Percentiles rank a stretch among this genome's conserved stretches.
phyloP scores from a whole-genome alignment of 2,888 invertebrate species.

The Copidosoma aretas region DNA sequence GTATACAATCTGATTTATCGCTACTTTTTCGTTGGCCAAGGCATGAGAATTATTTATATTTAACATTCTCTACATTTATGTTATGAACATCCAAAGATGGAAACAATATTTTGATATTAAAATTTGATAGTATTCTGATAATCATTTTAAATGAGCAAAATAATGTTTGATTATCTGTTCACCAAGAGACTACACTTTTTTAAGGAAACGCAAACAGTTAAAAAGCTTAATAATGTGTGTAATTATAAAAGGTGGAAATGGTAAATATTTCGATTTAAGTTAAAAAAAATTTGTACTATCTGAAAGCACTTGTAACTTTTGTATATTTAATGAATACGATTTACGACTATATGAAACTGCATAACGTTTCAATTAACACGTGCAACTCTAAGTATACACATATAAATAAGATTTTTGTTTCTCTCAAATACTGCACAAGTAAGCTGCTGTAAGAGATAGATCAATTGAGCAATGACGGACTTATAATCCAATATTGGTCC shows the following conservation, averaged over 20 bases:
- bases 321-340: conserved; percentile 38
- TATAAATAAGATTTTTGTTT: conserved; percentile 9
- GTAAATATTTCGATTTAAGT: conserved; percentile 41
- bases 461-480: not conserved
- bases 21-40: conserved; percentile 25
- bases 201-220: conserved; percentile 22
- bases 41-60: conserved; percentile 28
- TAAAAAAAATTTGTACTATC: conserved; percentile 31
- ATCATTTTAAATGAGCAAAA: conserved; percentile 28
- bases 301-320: conserved; percentile 38
- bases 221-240: conserved; percentile 35
- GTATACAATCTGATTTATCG: conserved; percentile 31
- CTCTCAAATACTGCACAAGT: not conserved
- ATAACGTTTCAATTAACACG: conserved; percentile 39
- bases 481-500: not conserved
- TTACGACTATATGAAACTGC: conserved; percentile 24
- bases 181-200: conserved; percentile 23
- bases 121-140: conserved; percentile 35
- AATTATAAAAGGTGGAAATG: conserved; percentile 35
- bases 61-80: conserved; percentile 34
- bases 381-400: conserved; percentile 33
- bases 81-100: conserved; percentile 32
- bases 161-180: conserved; percentile 29
- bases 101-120: conserved; percentile 39
- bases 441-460: not conserved